Percentiles rank a stretch among this genome's conserved stretches.
phyloP scores from a whole-genome alignment of 2,113 vertebrate genomes.

The Madoqua kirkii region DNA sequence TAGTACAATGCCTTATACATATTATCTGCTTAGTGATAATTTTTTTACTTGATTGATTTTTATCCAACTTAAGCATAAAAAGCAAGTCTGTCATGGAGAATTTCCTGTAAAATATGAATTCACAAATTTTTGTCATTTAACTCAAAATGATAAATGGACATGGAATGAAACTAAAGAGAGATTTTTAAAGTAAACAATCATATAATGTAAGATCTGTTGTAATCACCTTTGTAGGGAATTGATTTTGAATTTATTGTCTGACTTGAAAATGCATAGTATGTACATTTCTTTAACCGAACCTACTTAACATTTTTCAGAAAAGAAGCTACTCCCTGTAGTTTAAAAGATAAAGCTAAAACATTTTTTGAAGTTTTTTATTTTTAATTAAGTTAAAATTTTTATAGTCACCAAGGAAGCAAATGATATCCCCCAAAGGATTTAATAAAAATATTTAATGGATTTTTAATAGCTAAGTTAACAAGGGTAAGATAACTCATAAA shows the following conservation, averaged over 20 bases:
- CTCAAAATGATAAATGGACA: neutral
- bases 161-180: neutral
- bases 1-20: neutral
- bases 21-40: neutral
- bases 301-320: neutral
- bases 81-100: neutral
- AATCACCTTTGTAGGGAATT: neutral
- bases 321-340: neutral
- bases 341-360: neutral
- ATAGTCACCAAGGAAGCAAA: neutral
- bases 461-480: constrained; percentile 14
- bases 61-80: neutral
- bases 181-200: neutral
- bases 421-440: neutral
- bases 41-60: constrained; percentile 6
- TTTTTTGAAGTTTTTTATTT: neutral
- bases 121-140: neutral
- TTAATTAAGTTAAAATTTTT: neutral
- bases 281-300: neutral
- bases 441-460: neutral
- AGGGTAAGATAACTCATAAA: neutral
- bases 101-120: constrained; percentile 4
- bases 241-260: neutral
- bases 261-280: neutral
- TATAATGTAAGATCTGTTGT: neutral